Conservation (phyloP, 2,113 vertebrate genomes). For the Rhinoptilus africanus region DNA sequence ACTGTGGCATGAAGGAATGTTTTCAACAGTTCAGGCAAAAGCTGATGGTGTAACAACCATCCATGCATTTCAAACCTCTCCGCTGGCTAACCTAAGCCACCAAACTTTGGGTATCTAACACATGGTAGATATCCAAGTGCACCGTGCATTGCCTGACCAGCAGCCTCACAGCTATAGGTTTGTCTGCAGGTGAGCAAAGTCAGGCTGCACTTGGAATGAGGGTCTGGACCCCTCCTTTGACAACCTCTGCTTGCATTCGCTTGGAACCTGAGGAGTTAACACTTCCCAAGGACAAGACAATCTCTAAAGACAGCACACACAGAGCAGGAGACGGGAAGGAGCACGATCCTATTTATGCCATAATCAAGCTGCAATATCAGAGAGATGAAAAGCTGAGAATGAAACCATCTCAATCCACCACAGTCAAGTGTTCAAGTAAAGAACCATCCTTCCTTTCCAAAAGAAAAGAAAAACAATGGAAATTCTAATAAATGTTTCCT, state of each 20-base stretch:
- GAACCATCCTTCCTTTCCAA: not conserved
- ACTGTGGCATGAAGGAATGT: not conserved
- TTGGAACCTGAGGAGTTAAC: not conserved
- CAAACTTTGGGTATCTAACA: not conserved
- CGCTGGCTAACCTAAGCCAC: fast-evolving
- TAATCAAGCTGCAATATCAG: not conserved
- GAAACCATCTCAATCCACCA: not conserved
- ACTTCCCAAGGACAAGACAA: not conserved
- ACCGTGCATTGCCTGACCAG: not conserved
- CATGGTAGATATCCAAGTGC: not conserved
- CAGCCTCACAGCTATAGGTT: not conserved
- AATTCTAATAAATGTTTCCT: not conserved
- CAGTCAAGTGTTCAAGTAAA: not conserved
- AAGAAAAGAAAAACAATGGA: not conserved
- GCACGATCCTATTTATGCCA: not conserved
- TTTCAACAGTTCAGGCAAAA: not conserved
- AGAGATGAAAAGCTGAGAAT: not conserved
- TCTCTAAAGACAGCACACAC: not conserved
- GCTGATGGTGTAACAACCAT: not conserved
- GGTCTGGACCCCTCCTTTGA: not conserved
- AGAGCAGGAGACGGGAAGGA: not conserved
- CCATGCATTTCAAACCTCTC: not conserved
- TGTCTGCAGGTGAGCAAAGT: not conserved
- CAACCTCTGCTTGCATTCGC: not conserved
- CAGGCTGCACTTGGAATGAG: not conserved